Base-by-base conservation (phyloP, 2,113 vertebrate genomes). In the Monopterus albus region DNA sequence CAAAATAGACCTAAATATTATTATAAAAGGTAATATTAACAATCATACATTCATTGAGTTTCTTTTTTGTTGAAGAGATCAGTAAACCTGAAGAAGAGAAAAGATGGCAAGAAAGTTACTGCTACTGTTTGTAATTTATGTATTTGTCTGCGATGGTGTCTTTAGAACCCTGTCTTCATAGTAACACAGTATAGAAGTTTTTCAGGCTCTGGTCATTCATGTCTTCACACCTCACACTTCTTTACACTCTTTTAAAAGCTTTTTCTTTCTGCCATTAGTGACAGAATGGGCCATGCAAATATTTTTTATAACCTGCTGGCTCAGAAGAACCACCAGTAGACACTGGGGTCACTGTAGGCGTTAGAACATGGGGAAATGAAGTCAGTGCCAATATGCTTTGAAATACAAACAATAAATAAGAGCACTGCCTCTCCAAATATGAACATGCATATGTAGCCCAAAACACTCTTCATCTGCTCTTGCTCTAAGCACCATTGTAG, bases 321-420 rank as follows among this genome's bases (percentile, higher is more conserved):
- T 55, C 58, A 29, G 65, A 17, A 56, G 46, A 49, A 18, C n/a
- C 14, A 31, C 31, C n/a, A 28, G 5, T 35, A 53, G 42, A 71
- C 31, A 46, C 43, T 14, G 49, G 51, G 45, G 38, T 67, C 78
- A 25, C 40, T 23, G 43, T 17, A n/a, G 17, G 23, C 53, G 20
- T 53, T 65, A 45, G 74, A 65, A 69, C 40, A 52, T n/a, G 21
- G 33, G 26, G 38, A 43, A 21, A 26, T 49, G 62, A 77, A 42
- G 38, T 55, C 58, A 56, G 33, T 4, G 7, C 11, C 17, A 59
- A 66, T 64, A 43, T 31, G 36, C 49, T 46, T 49, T 2, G 9
- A 42, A 57, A 60, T 42, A 38, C 23, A 38, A 39, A 20, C 63
- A 12, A 55, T 56, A 83, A 66, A 63, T 70, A 21, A 13, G 12